A percentile compares a stretch with the other conserved stretches of the same genome.
Conservation (phyloP, 2,888 invertebrate species). For the Pseudoips prasinana region DNA sequence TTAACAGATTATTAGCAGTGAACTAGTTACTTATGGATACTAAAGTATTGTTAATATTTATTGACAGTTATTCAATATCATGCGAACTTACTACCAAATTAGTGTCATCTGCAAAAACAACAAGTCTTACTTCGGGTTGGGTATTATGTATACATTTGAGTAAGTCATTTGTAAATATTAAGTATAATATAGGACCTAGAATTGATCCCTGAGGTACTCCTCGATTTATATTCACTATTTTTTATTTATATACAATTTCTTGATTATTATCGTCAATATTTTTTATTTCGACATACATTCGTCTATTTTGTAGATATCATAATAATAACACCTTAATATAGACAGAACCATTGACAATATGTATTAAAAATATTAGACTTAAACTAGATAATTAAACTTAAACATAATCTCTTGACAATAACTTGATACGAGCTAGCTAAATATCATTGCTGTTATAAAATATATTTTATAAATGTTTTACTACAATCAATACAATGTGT, state of each 20-base stretch:
- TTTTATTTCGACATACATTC: conserved; percentile 2
- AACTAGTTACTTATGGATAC: not conserved
- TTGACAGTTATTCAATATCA: not conserved
- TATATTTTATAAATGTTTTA: too few species aligned
- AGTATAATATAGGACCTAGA: not conserved
- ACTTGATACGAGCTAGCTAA: too few species aligned
- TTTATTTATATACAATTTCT: not conserved
- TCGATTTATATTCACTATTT: not conserved
- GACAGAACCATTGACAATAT: too few species aligned
- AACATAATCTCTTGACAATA: too few species aligned
- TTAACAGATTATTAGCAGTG: not conserved
- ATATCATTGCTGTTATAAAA: too few species aligned
- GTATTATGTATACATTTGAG: not conserved
- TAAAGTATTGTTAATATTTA: not conserved
- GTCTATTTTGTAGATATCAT: not conserved
- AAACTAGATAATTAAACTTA: too few species aligned
- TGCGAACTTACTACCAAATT: not conserved
- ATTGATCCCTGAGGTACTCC: conserved; percentile 1
- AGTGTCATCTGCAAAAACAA: conserved; percentile 1
- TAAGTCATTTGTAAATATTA: not conserved
- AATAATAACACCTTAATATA: too few species aligned
- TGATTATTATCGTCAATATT: not conserved
- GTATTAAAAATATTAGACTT: too few species aligned
- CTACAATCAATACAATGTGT: too few species aligned
- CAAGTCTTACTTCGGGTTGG: not conserved